Conservation (phyloP, 2,888 invertebrate genomes). For the Chymomyza procnemis region DNA sequence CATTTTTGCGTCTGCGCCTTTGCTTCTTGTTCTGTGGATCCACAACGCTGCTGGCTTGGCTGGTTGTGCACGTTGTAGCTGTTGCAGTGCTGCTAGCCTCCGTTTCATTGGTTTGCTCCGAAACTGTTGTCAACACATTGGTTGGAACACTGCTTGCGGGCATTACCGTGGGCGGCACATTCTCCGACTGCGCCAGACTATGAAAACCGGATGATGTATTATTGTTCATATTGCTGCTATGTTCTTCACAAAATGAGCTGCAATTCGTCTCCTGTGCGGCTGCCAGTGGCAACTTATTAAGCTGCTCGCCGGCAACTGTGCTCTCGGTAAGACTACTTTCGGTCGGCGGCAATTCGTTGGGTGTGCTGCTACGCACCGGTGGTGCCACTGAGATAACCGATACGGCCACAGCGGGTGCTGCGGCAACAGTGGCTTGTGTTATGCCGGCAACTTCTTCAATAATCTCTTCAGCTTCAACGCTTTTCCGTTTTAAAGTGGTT, state of each 20-base stretch:
- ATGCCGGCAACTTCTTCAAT: not conserved
- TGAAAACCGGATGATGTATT: slow-evolving; percentile 75
- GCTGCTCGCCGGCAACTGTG: slow-evolving; percentile 19
- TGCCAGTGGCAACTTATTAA: slow-evolving; percentile 8
- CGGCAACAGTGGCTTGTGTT: not conserved
- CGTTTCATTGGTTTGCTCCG: not conserved
- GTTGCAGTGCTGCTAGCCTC: not conserved
- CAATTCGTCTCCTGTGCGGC: slow-evolving; percentile 21
- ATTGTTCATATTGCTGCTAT: slow-evolving; percentile 68
- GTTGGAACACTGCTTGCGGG: not conserved
- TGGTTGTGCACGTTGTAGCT: not conserved
- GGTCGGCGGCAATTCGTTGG: slow-evolving; percentile 1
- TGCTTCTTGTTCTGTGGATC: slow-evolving; percentile 72
- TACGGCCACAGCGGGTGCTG: slow-evolving; percentile 43
- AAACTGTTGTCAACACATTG: not conserved
- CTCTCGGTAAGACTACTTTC: slow-evolving; percentile 3
- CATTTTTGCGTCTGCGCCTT: slow-evolving; percentile 77
- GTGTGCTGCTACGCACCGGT: slow-evolving; percentile 25
- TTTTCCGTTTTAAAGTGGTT: not conserved
- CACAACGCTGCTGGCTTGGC: slow-evolving; percentile 8
- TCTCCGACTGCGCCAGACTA: slow-evolving; percentile 63
- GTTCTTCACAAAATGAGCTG: slow-evolving; percentile 55
- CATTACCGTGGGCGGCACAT: slow-evolving; percentile 11
- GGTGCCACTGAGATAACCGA: slow-evolving; percentile 61
- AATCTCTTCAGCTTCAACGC: not conserved